Conservation (phyloP, 2,888 invertebrate species). For the Drosophila nr. perissopoda region DNA sequence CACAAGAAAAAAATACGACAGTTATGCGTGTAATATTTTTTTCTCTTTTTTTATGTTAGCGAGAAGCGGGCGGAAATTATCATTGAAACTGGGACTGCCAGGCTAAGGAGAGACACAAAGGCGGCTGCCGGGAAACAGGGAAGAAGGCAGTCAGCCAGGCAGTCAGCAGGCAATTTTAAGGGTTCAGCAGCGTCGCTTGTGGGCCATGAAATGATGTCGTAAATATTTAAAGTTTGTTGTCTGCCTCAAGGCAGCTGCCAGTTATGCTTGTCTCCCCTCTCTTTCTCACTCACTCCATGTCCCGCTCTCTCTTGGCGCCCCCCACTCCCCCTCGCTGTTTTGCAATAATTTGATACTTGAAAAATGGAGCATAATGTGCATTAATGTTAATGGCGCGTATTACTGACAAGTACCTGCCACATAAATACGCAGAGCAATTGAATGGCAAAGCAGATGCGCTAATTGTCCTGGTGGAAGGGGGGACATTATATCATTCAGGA, state of each 20-base stretch:
- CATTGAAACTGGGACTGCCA: conserved; percentile 56
- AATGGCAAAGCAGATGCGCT: conserved; percentile 54
- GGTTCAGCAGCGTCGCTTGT: conserved; percentile 67
- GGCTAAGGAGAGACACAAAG: background rate
- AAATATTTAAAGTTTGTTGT: conserved; percentile 80
- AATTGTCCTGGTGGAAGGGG: conserved; percentile 45
- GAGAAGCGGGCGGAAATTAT: conserved; percentile 61
- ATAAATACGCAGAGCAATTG: conserved; percentile 56
- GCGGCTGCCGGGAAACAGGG: conserved; percentile 9
- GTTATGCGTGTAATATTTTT: conserved; percentile 79
- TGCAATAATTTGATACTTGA: conserved; percentile 72
- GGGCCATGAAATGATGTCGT: conserved; percentile 80
- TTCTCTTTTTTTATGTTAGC: conserved; percentile 8
- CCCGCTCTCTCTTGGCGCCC: background rate
- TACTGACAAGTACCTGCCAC: conserved; percentile 76
- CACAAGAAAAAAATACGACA: conserved; percentile 66
- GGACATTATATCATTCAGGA: background rate
- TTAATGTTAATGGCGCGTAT: conserved; percentile 83
- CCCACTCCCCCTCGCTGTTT: conserved; percentile 6
- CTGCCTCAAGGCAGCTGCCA: conserved; percentile 49
- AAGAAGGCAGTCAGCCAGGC: conserved; percentile 23
- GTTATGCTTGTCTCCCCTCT: background rate
- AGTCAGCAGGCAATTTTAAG: conserved; percentile 54
- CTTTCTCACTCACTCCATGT: background rate
- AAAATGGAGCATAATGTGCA: conserved; percentile 78